Percentiles rank a stretch among this genome's conserved stretches.
These are phyloP conservation scores for Lithophane semibrunnea DNA, from an alignment of 2,888 invertebrate genomes.

Conservation along the genomic window DNA sequence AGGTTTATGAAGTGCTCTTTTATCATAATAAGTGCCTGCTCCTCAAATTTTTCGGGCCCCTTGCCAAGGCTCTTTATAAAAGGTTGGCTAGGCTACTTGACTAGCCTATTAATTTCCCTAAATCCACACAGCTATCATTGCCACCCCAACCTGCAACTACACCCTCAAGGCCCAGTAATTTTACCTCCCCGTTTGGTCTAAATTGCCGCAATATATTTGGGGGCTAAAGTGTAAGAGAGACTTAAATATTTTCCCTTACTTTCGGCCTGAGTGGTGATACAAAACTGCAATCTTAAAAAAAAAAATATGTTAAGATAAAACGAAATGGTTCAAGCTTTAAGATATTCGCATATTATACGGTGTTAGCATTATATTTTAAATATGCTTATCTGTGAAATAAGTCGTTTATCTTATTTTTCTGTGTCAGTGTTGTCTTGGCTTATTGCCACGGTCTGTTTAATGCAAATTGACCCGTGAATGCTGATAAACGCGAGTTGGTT, in stretches of 20 bases:
- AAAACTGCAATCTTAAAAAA: constrained; percentile 69
- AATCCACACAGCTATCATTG: constrained; percentile 55
- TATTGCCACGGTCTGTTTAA: background rate
- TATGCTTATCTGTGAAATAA: constrained; percentile 19
- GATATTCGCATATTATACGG: constrained; percentile 8
- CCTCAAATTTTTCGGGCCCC: constrained; percentile 24
- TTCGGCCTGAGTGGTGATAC: constrained; percentile 66
- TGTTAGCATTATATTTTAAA: constrained; percentile 9
- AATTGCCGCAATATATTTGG: constrained; percentile 85
- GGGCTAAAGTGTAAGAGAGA: constrained; percentile 80
- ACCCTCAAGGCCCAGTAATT: constrained; percentile 71
- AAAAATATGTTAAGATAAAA: constrained; percentile 35
- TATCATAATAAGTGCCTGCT: constrained; percentile 6
- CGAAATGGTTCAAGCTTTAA: constrained; percentile 16
- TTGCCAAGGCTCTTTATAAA: constrained; percentile 42
- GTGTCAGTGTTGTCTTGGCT: background rate
- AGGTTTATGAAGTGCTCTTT: background rate
- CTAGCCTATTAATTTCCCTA: constrained; percentile 38
- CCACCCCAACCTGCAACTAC: constrained; percentile 58
- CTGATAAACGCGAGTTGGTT: background rate
- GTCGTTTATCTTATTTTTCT: constrained; percentile 7
- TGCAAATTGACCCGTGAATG: constrained; percentile 9
- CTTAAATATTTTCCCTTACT: constrained; percentile 79
- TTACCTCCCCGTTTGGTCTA: constrained; percentile 70
- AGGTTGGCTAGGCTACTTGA: constrained; percentile 31